Evolutionary conservation across 2,797 vertebrate species (phyloP).

Genomic region (Pipistrellus kuhlii): DNA sequence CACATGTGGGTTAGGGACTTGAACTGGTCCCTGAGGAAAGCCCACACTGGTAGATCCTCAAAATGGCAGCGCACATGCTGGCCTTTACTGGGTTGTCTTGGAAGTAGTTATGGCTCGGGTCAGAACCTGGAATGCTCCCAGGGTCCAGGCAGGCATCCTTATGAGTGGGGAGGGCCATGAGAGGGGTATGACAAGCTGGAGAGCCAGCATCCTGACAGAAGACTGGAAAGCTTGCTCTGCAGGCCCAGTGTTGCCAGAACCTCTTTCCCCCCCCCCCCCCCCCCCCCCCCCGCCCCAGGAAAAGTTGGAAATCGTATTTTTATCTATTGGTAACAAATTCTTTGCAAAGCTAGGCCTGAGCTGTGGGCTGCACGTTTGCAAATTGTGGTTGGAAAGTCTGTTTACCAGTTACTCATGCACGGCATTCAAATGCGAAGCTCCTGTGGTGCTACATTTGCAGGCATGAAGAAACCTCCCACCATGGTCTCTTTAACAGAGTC

Average conservation of each 20-base stretch:
- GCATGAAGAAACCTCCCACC: not conserved
- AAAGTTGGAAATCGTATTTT: slow-evolving; percentile 31
- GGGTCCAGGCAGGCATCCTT: not conserved
- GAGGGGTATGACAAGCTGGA: not conserved
- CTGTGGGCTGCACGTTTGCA: not conserved
- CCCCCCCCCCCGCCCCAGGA: not conserved
- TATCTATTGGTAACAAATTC: slow-evolving; percentile 34
- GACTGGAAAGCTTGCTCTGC: not conserved
- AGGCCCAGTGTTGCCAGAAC: not conserved
- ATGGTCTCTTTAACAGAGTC: not conserved
- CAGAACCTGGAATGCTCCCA: slow-evolving; percentile 36
- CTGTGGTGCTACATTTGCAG: not conserved
- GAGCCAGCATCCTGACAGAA: not conserved
- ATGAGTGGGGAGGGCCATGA: not conserved
- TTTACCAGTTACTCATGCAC: not conserved
- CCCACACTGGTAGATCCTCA: not conserved
- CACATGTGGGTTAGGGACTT: not conserved
- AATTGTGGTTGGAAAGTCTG: not conserved
- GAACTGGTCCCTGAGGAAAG: not conserved
- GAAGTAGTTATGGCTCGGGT: not conserved
- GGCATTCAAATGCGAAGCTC: slow-evolving; percentile 3
- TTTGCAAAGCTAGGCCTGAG: not conserved
- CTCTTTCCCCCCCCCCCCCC: not conserved
- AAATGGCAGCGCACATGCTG: not conserved
- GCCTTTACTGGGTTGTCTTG: not conserved